Evolutionary conservation across 2,888 invertebrate species (phyloP).

Genomic region (Epinotia bilunana): DNA sequence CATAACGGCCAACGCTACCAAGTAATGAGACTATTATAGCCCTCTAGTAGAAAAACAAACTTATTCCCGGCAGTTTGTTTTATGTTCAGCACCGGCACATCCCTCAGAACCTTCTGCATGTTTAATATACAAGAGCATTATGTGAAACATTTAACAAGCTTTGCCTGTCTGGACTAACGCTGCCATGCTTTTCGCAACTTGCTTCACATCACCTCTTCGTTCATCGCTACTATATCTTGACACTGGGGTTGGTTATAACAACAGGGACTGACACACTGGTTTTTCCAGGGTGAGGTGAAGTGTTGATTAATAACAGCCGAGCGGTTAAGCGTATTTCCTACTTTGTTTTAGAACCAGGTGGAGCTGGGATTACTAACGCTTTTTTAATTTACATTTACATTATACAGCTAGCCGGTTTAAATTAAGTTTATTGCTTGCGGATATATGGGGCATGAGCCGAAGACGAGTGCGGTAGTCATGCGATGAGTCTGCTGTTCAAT

Average conservation of each 20-base stretch:
- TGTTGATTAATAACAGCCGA: not conserved
- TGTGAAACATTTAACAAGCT: constrained; percentile 17
- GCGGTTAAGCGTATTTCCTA: too few relatives aligned
- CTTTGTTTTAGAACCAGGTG: constrained; percentile 5
- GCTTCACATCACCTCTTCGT: not conserved
- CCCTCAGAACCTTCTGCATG: not conserved
- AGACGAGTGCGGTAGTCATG: too few relatives aligned
- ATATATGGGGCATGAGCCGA: too few relatives aligned
- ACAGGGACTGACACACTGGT: not conserved
- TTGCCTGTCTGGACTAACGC: constrained; percentile 1
- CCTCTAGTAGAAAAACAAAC: not conserved
- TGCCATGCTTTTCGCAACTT: not conserved
- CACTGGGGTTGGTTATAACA: not conserved
- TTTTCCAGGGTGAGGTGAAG: not conserved
- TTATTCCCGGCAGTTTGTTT: not conserved
- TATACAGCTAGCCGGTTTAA: not conserved
- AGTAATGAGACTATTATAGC: not conserved
- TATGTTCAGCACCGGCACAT: not conserved
- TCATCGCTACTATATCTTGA: not conserved
- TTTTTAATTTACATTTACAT: not conserved
- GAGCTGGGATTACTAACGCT: not conserved
- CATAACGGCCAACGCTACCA: too few relatives aligned
- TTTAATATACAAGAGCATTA: constrained; percentile 10
- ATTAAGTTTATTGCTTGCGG: not conserved
- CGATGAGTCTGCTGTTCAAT: too few relatives aligned